phyloP scores from a whole-genome alignment of 2,797 vertebrate genomes.

The Labeo calbasu region DNA sequence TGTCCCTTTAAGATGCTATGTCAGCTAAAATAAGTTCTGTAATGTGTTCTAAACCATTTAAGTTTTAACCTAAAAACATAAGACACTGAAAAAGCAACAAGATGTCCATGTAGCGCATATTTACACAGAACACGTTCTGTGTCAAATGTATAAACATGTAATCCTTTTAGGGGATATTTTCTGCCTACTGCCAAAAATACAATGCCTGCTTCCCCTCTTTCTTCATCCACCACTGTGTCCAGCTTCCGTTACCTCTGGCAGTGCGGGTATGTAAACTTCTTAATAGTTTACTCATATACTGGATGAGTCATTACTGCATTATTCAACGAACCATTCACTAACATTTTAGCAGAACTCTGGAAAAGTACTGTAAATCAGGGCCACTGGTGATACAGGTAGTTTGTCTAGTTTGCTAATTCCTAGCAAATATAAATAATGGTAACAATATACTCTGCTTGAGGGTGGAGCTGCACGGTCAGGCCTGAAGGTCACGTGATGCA shows the following conservation, averaged over 20 bases:
- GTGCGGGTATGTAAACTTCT: neutral
- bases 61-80: neutral
- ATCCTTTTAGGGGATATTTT: neutral
- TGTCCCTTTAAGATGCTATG: too few relatives aligned
- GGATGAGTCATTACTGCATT: neutral
- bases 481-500: neutral
- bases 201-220: neutral
- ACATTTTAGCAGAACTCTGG: neutral
- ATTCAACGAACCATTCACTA: conserved; percentile 5
- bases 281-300: neutral
- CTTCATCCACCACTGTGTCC: too few relatives aligned
- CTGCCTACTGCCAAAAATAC: neutral
- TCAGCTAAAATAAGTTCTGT: too few relatives aligned
- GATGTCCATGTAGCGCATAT: neutral
- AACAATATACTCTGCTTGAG: neutral
- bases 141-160: neutral
- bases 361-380: neutral
- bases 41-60: neutral
- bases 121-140: neutral
- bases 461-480: neutral
- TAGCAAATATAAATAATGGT: neutral
- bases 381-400: neutral
- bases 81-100: neutral
- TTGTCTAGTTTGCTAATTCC: neutral
- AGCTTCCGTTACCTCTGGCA: neutral